These are phyloP conservation scores for Oryzias sinensis DNA, from an alignment of 2,797 vertebrate species.

Conservation along the genomic window DNA sequence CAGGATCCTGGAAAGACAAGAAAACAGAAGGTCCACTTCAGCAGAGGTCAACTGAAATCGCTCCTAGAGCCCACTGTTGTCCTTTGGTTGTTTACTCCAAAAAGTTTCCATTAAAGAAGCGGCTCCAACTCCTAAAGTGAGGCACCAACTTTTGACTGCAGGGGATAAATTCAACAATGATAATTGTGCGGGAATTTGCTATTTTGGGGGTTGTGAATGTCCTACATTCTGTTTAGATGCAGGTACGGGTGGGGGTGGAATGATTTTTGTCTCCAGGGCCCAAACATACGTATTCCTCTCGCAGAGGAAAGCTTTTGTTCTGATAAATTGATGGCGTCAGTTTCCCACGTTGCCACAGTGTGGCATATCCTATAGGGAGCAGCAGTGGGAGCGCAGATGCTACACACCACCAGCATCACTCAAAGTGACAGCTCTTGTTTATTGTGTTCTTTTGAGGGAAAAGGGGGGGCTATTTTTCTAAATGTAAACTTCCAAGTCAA, in stretches of 20 bases:
- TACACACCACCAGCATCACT: slow-evolving; percentile 71
- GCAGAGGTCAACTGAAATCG: not conserved
- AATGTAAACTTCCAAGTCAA: slow-evolving; percentile 74
- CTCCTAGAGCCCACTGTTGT: slow-evolving; percentile 2
- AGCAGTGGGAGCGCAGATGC: slow-evolving; percentile 68
- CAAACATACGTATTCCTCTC: slow-evolving; percentile 67
- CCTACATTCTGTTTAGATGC: slow-evolving; percentile 79
- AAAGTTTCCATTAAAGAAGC: slow-evolving; percentile 57
- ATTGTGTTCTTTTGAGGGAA: slow-evolving; percentile 54
- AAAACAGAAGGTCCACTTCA: not conserved
- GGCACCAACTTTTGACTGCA: slow-evolving; percentile 71
- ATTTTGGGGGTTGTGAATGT: slow-evolving; percentile 76
- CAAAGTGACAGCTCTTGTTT: slow-evolving; percentile 73
- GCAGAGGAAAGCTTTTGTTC: slow-evolving; percentile 78
- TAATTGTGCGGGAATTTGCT: slow-evolving; percentile 76
- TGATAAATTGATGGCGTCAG: slow-evolving; percentile 82
- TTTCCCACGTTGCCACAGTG: slow-evolving; percentile 74
- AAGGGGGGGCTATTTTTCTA: slow-evolving; percentile 60
- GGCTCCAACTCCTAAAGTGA: slow-evolving; percentile 57
- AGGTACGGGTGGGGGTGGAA: slow-evolving; percentile 75
- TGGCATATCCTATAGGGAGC: slow-evolving; percentile 73
- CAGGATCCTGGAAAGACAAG: slow-evolving; percentile 52
- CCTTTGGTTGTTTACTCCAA: slow-evolving; percentile 48
- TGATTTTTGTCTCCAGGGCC: slow-evolving; percentile 77
- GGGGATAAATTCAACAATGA: slow-evolving; percentile 69